Evolutionary conservation across 2,888 invertebrate species (phyloP).

Genomic region (Agriopis leucophaearia): DNA sequence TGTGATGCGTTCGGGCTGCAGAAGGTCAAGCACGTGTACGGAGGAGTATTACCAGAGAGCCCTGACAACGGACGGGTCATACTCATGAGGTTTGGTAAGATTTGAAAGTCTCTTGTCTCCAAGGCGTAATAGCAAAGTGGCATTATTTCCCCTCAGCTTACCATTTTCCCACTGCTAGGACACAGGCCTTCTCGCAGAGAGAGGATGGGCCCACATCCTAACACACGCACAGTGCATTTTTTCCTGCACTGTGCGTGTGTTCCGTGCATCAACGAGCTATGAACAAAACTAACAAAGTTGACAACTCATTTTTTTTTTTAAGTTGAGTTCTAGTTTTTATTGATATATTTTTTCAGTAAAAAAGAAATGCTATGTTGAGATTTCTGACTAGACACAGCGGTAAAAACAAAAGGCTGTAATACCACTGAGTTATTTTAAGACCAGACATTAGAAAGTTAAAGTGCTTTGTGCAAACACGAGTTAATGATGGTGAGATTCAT

Average conservation of each 20-base stretch:
- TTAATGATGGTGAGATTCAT: neutral
- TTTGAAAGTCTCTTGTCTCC: neutral
- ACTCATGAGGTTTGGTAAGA: slow-evolving; percentile 76
- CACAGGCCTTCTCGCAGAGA: too few relatives aligned
- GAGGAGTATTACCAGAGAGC: slow-evolving; percentile 73
- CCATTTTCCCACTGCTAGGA: too few relatives aligned
- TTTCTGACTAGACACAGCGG: neutral
- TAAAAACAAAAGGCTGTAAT: neutral
- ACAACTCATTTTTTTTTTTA: too few relatives aligned
- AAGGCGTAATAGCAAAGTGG: too few relatives aligned
- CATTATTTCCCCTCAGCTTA: too few relatives aligned
- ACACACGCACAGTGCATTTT: too few relatives aligned
- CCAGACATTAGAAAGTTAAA: slow-evolving; percentile 15
- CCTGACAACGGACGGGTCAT: slow-evolving; percentile 73
- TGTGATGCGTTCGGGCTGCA: slow-evolving; percentile 73
- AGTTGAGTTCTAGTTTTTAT: too few relatives aligned
- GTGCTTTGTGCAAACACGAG: neutral
- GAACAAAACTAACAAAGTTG: too few relatives aligned
- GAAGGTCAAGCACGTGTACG: slow-evolving; percentile 72
- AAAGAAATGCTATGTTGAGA: neutral
- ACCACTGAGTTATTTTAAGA: neutral
- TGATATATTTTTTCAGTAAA: too few relatives aligned
- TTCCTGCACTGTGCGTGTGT: too few relatives aligned
- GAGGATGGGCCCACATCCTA: too few relatives aligned
- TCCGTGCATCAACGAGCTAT: too few relatives aligned